Percentiles rank a stretch among this genome's conserved stretches.
phyloP scores from a whole-genome alignment of 2,113 vertebrate genomes.

The Silurus asotus region DNA sequence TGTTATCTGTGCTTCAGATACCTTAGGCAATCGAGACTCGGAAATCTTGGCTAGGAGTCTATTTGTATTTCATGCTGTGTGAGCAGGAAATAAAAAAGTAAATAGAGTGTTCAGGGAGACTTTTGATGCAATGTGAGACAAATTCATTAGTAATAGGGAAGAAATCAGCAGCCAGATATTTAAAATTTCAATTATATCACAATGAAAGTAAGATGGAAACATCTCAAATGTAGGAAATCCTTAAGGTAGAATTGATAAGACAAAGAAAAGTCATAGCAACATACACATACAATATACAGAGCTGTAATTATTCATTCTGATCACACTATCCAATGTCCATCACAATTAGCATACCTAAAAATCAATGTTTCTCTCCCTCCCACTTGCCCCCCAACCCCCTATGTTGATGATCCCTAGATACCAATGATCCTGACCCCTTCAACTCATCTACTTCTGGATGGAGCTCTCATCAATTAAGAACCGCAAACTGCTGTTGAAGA shows the following conservation, averaged over 20 bases:
- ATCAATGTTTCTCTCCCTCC: no score
- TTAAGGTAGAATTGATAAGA: no score
- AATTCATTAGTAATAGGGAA: background rate
- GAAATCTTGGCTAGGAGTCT: background rate
- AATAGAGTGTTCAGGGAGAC: background rate
- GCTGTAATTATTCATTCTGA: background rate
- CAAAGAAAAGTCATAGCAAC: background rate
- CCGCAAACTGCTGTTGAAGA: no score
- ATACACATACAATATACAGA: background rate
- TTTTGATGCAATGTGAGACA: background rate
- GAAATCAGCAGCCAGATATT: background rate
- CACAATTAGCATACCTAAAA: no score
- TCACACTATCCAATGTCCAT: no score
- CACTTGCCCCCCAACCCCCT: no score
- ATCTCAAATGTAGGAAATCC: background rate
- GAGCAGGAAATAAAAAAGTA: background rate
- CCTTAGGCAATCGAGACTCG: background rate
- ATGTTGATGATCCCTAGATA: no score
- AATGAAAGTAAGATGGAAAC: background rate
- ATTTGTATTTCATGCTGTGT: constrained; percentile 10
- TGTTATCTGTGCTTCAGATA: constrained; percentile 17
- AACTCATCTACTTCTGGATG: no score
- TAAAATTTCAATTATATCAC: background rate
- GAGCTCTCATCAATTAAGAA: no score
- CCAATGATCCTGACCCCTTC: no score